A percentile compares a stretch with the other conserved stretches of the same genome.
phyloP scores from a whole-genome alignment of 2,113 vertebrate genomes.

The Colossoma macropomum region DNA sequence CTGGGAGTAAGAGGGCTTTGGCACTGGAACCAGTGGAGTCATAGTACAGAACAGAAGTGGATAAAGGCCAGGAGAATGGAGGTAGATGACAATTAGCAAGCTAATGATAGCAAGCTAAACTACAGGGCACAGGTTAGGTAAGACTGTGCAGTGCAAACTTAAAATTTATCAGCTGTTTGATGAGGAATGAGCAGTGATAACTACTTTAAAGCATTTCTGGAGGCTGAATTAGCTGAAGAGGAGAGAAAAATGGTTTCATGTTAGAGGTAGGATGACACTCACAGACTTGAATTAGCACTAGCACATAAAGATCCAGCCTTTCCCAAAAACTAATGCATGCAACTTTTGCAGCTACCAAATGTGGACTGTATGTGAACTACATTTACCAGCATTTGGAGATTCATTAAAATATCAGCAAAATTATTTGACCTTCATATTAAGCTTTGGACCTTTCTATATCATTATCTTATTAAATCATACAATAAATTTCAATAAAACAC shows the following conservation, averaged over 20 bases:
- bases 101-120: constrained; percentile 2
- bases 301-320: background rate
- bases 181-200: background rate
- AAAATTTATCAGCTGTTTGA: background rate
- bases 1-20: constrained; percentile 79
- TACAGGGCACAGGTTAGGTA: constrained; percentile 10
- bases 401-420: too few species aligned
- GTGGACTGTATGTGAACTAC: background rate
- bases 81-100: constrained; percentile 13
- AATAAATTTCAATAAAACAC: background rate
- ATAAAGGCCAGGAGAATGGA: background rate
- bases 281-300: background rate
- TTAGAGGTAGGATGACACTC: background rate
- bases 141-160: background rate
- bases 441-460: background rate
- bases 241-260: background rate
- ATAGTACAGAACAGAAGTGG: constrained; percentile 30
- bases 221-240: background rate
- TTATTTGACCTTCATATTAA: background rate
- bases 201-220: background rate
- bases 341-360: background rate
- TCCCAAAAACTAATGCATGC: background rate
- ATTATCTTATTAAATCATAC: background rate
- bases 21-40: constrained; percentile 67
- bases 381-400: background rate